phyloP scores from a whole-genome alignment of 2,113 vertebrate species.

The Oncorhynchus nerka region DNA sequence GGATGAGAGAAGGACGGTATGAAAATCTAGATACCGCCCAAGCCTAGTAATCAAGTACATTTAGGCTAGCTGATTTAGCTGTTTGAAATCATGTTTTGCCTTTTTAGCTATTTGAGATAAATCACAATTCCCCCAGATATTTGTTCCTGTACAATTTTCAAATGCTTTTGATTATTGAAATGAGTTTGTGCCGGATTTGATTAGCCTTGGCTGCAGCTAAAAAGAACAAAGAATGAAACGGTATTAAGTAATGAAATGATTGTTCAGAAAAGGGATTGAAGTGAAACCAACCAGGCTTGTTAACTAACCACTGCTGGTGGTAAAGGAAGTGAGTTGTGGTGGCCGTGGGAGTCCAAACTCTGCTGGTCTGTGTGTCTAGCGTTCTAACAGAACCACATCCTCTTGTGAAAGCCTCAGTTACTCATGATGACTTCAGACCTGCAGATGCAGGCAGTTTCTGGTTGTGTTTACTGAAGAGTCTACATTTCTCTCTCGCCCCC shows the following conservation, averaged over 20 bases:
- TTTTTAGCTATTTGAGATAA: background rate
- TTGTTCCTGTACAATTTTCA: background rate
- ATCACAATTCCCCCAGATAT: background rate
- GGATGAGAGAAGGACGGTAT: too few relatives aligned
- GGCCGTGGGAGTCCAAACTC: background rate
- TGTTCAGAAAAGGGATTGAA: too few relatives aligned
- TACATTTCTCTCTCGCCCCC: background rate
- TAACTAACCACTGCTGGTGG: background rate
- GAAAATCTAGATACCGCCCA: too few relatives aligned
- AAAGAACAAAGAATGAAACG: too few relatives aligned
- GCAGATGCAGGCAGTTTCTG: background rate
- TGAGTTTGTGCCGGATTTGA: background rate
- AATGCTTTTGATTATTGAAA: background rate
- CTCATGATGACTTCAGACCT: background rate
- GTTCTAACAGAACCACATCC: slow-evolving; percentile 9
- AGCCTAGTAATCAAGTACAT: too few relatives aligned
- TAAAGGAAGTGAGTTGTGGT: background rate
- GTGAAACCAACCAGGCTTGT: background rate
- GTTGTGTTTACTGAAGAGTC: background rate
- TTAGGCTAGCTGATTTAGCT: too few relatives aligned
- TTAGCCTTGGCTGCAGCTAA: too few relatives aligned
- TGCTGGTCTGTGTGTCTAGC: background rate
- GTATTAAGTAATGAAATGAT: too few relatives aligned
- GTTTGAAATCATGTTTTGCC: too few relatives aligned
- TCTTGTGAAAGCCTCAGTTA: slow-evolving; percentile 2